Conservation (phyloP, 2,888 invertebrate genomes). For the Heliconius sara region DNA sequence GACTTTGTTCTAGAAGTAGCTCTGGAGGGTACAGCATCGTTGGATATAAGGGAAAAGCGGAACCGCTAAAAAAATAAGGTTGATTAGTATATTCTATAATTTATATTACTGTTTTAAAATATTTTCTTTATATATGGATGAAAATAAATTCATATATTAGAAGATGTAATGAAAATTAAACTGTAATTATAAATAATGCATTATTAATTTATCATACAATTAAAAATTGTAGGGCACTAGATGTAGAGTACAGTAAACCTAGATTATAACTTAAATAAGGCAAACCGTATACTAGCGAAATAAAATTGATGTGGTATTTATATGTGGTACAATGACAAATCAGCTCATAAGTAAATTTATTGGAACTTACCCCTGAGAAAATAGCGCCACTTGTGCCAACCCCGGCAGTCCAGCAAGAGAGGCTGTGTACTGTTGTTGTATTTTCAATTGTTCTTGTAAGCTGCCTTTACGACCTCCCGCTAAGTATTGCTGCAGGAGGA, state of each 20-base stretch:
- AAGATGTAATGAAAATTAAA: too few species aligned
- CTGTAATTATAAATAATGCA: too few species aligned
- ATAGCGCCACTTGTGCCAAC: conserved; percentile 76
- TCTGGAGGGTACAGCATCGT: conserved; percentile 82
- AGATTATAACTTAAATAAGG: too few species aligned
- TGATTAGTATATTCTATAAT: conserved; percentile 1
- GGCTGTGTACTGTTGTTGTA: conserved; percentile 79
- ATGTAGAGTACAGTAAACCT: too few species aligned
- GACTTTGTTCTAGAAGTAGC: conserved; percentile 75
- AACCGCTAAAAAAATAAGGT: conserved; percentile 62
- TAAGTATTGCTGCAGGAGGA: conserved; percentile 78
- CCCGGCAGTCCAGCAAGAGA: conserved; percentile 76
- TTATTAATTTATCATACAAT: too few species aligned
- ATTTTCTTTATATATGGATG: too few species aligned
- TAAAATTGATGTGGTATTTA: neutral
- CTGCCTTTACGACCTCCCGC: conserved; percentile 76
- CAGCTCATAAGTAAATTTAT: neutral
- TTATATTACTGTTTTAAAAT: neutral
- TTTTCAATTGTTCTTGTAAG: conserved; percentile 77
- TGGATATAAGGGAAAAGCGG: conserved; percentile 79
- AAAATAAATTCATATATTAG: too few species aligned
- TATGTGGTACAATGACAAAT: too few species aligned
- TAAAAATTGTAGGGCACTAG: too few species aligned
- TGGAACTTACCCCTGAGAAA: conserved; percentile 74
- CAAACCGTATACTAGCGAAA: too few species aligned